Evolutionary conservation across 1,140 invertebrate species (phyloP), one percentile per base, ranked within the genome.

Genomic region (Dendrolimus punctatus): DNA sequence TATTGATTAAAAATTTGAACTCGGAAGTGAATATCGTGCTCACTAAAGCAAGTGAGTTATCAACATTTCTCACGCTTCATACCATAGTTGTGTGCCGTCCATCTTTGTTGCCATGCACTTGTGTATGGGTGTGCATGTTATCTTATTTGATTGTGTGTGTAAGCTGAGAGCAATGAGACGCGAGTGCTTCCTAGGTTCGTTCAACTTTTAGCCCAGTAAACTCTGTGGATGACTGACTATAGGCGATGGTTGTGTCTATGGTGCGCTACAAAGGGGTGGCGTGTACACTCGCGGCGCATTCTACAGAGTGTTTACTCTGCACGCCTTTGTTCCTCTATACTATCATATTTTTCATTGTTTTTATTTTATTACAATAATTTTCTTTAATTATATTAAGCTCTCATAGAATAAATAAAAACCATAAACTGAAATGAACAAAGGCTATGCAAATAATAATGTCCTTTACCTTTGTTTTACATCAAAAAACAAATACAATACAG

Each of bases 201-300:
- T 85, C 80, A 83, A 81, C 82, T 85, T 83, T 75, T 85, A 82
- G 78, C 82, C 82, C 73, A 85, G 80, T 85, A 83, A 85, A 85
- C 82, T 83, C 72, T 68, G 72, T 58, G 61, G 50, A 51, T 60
- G 68, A 64, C 51, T 62, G 65, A 51, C 59, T 70, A 71, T 73
- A 71, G 60, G 62, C 73, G 64, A 60, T 48, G 39, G 55, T 42
- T 51, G 49, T 67, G 58, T 60, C 53, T 70, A 64, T 53, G 51
- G 54, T 57, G 44, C 48, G 41, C 45, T 23, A 62, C 62, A 58
- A 68, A 63, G 60, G 57, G 53, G 60, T 57, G 56, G 52, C 8
- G 53, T 65, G 57, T 55, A 62, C 55, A 57, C 46, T 57, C 51
- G 40, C 53, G 1, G 53, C 49, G 54, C 56, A 57, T 52, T 58